These are phyloP conservation scores for Dinocampus coccinellae DNA, from an alignment of 2,888 invertebrate genomes.

Conservation along the genomic window DNA sequence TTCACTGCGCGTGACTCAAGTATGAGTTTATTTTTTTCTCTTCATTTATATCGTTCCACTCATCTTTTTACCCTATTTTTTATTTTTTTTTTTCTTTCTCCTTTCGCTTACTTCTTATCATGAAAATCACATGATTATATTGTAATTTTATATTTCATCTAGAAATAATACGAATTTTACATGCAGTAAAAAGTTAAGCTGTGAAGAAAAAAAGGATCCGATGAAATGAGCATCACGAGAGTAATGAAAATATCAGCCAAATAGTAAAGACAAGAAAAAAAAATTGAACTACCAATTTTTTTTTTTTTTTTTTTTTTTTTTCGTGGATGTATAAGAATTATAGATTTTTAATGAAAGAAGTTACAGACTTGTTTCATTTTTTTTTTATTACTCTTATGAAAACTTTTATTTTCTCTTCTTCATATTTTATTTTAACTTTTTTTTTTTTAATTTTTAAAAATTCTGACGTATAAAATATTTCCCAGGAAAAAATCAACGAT, in stretches of 20 bases:
- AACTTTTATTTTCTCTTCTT: too few relatives aligned
- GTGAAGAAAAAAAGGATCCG: background rate
- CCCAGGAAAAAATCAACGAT: background rate
- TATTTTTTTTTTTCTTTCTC: background rate
- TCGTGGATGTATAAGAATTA: background rate
- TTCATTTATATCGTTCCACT: too few relatives aligned
- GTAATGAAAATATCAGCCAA: too few relatives aligned
- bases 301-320: background rate
- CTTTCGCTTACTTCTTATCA: background rate
- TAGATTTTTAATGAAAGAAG: background rate
- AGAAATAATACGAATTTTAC: background rate
- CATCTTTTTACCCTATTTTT: background rate
- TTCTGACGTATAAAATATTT: background rate
- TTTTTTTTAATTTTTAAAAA: background rate
- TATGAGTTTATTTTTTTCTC: background rate
- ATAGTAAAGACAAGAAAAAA: background rate
- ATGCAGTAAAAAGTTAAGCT: background rate
- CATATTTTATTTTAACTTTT: background rate
- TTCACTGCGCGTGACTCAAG: background rate
- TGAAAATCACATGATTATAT: background rate
- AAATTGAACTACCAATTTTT: background rate
- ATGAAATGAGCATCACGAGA: background rate
- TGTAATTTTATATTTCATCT: background rate
- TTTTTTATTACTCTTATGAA: too few relatives aligned
- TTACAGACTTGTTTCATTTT: too few relatives aligned